phyloP scores from a whole-genome alignment of 2,888 invertebrate species.

The Ceramica pisi region DNA sequence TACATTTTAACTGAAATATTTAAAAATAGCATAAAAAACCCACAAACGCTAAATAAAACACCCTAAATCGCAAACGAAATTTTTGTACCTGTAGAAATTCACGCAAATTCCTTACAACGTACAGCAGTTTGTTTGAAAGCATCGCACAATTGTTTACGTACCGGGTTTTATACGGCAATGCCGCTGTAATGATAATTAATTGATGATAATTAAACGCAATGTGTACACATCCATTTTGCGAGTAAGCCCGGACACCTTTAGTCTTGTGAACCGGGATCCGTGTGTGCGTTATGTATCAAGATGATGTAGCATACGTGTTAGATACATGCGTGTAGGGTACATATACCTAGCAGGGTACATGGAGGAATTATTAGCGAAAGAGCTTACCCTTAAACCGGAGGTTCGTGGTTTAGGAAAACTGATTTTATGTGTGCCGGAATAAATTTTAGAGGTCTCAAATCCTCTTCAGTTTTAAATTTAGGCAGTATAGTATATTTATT shows the following conservation, averaged over 20 bases:
- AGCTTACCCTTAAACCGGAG: constrained; percentile 29
- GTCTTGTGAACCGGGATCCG: constrained; percentile 60
- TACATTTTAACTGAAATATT: background rate
- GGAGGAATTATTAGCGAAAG: constrained; percentile 58
- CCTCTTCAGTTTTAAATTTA: constrained; percentile 16
- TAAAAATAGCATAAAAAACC: background rate
- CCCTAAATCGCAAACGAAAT: constrained; percentile 13
- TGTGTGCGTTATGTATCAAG: constrained; percentile 61
- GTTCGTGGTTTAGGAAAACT: constrained; percentile 35
- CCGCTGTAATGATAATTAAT: constrained; percentile 71
- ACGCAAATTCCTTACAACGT: constrained; percentile 53
- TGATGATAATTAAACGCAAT: constrained; percentile 71
- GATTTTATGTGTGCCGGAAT: constrained; percentile 26
- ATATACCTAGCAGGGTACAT: constrained; percentile 35
- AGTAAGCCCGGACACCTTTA: constrained; percentile 70
- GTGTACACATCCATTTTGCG: constrained; percentile 72
- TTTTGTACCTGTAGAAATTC: constrained; percentile 41
- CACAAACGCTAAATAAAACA: constrained; percentile 1
- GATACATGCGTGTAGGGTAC: constrained; percentile 26
- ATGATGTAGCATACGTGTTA: constrained; percentile 54
- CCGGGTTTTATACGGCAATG: constrained; percentile 67
- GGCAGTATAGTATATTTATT: background rate
- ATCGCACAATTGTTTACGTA: constrained; percentile 66
- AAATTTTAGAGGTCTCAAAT: constrained; percentile 13
- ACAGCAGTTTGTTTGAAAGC: constrained; percentile 58